Base-by-base conservation (phyloP, 2,113 vertebrate species). In the Pseudorasbora parva region DNA sequence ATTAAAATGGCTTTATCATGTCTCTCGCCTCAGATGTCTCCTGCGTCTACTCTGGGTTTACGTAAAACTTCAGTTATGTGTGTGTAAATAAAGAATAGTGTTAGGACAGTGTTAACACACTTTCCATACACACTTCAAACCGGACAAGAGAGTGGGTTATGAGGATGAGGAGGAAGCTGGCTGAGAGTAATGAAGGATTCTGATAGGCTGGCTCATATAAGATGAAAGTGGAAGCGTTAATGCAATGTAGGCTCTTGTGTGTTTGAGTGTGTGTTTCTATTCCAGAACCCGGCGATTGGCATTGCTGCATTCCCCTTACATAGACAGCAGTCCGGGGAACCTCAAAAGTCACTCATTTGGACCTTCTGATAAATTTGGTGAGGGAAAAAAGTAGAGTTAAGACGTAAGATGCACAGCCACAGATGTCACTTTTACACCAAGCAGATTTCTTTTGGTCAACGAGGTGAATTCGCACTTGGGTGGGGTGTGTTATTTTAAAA, bases 181-280 rank as follows among this genome's bases (percentile, higher is more conserved):
- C 19, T 59, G 14, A 78, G 62, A 25, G 27, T 59, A 19, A 49
- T 45, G 60, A 78, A 30, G 33, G 30, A 69, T 47, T 84, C 30
- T 59, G 45, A 59, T 75, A 78, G 64, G 41, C 49, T 78, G 82
- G 82, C 60, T 56, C 6, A 30, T 59, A 82, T 23, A 79, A 49
- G 59, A 66, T 17, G n/a, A 78, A 30, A 49, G 77, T 21, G 43
- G 59, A 79, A 79, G 59, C 23, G 11, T 54, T 45, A 62, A 45
- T 49, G 23, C 60, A 49, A 15, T 80, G 78, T 49, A 14, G 2
- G 19, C 23, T 77, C 74, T 69, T 2, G 11, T 68, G 10, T n/a
- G 60, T 51, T 79, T 64, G 21, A 41, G 33, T 77, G 33, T 72
- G 33, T 45, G 56, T 59, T 25, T 78, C 75, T 49, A 43, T 79